phyloP scores from a whole-genome alignment of 1,140 invertebrate genomes.

The Zelostemma sp. region DNA sequence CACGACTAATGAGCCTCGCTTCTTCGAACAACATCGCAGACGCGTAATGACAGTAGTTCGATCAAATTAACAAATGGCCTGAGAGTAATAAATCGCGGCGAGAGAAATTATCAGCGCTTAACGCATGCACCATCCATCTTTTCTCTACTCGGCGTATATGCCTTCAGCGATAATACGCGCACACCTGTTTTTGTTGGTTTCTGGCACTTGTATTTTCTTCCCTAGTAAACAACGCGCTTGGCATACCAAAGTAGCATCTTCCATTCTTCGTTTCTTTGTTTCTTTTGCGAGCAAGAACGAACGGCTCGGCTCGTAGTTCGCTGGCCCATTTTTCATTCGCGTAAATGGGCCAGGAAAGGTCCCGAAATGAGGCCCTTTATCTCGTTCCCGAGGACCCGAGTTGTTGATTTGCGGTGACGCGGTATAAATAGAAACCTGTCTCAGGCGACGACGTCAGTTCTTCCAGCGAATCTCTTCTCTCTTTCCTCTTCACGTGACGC shows the following conservation, averaged over 20 bases:
- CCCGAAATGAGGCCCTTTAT: too few species aligned
- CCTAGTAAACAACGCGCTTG: not conserved
- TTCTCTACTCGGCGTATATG: too few species aligned
- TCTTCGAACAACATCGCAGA: slow-evolving; percentile 24
- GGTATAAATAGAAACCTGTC: slow-evolving; percentile 58
- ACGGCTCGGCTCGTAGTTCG: not conserved
- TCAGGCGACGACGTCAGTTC: slow-evolving; percentile 16
- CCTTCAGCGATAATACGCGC: slow-evolving; percentile 25
- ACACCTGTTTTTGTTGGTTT: slow-evolving; percentile 32
- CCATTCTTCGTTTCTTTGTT: not conserved
- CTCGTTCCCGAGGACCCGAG: slow-evolving; percentile 30
- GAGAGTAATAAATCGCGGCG: slow-evolving; percentile 33
- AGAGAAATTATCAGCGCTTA: slow-evolving; percentile 28
- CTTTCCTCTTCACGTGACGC: slow-evolving; percentile 38
- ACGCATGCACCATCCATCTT: slow-evolving; percentile 12
- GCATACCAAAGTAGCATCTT: not conserved
- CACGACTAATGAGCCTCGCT: slow-evolving; percentile 22
- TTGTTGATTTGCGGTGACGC: slow-evolving; percentile 54
- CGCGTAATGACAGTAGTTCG: slow-evolving; percentile 11
- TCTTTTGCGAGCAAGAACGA: not conserved
- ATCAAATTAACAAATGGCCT: slow-evolving; percentile 39
- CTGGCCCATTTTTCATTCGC: not conserved
- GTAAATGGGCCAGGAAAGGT: not conserved
- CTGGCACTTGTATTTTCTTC: not conserved
- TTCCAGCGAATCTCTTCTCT: slow-evolving; percentile 20